A percentile compares a stretch with the other conserved stretches of the same genome.
phyloP scores from a whole-genome alignment of 1,140 invertebrate genomes.

The Conus betulinus region DNA sequence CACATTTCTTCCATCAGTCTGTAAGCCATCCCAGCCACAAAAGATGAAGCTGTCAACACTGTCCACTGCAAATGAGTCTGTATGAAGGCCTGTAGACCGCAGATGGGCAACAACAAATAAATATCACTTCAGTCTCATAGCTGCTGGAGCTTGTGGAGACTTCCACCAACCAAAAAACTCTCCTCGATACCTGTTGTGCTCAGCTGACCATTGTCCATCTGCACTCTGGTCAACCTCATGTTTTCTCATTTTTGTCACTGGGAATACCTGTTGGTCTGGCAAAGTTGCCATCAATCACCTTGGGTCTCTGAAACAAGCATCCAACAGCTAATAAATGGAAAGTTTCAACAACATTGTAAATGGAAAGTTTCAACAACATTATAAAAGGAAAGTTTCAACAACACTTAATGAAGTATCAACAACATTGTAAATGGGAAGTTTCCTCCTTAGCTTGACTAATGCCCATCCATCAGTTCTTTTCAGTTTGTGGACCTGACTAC shows the following conservation, averaged over 20 bases:
- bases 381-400: too few relatives aligned
- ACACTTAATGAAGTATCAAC: too few relatives aligned
- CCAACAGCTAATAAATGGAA: too few relatives aligned
- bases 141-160: neutral
- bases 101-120: neutral
- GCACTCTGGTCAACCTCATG: conserved; percentile 37
- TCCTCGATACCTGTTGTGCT: neutral
- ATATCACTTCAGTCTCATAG: neutral
- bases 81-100: conserved; percentile 20
- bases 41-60: neutral
- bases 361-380: too few relatives aligned
- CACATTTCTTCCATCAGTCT: neutral
- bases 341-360: too few relatives aligned
- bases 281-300: conserved; percentile 61
- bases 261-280: conserved; percentile 63
- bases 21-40: neutral
- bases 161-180: neutral
- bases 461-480: too few relatives aligned
- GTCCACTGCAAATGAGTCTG: neutral
- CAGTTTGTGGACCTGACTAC: too few relatives aligned
- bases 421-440: too few relatives aligned
- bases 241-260: conserved; percentile 62
- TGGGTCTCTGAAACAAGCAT: conserved; percentile 56
- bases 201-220: too few relatives aligned
- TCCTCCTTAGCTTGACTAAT: too few relatives aligned